These are phyloP conservation scores for Noctilio leporinus DNA, from an alignment of 2,113 vertebrate species.

Conservation along the genomic window DNA sequence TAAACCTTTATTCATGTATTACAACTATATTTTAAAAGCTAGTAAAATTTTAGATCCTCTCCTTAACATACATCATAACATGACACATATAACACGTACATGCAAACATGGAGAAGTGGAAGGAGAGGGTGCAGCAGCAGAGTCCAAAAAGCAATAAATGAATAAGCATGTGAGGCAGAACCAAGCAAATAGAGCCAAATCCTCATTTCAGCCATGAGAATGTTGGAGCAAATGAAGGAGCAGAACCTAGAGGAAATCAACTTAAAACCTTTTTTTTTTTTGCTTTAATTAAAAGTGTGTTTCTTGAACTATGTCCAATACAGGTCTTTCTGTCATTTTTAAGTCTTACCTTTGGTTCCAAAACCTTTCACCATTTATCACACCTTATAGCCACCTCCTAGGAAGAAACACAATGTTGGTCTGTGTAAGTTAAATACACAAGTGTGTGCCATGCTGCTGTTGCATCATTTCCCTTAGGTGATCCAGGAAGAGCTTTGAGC, in stretches of 20 bases:
- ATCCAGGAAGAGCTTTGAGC: constrained; percentile 46
- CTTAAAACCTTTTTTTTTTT: not conserved
- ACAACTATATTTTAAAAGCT: not conserved
- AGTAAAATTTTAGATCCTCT: not conserved
- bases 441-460: not conserved
- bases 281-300: constrained; percentile 57
- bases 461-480: constrained; percentile 52
- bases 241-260: constrained; percentile 8
- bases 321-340: constrained; percentile 44
- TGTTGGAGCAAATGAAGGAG: not conserved
- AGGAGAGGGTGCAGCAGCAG: not conserved
- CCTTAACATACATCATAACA: not conserved
- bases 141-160: not conserved
- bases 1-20: not conserved
- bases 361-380: constrained; percentile 50
- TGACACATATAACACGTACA: too few species aligned
- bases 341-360: constrained; percentile 29
- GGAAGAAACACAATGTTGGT: constrained; percentile 50
- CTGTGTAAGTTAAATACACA: not conserved
- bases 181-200: not conserved
- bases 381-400: not conserved
- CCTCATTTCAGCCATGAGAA: not conserved
- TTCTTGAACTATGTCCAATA: constrained; percentile 55
- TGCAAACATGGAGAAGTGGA: fast-evolving
- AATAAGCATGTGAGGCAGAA: not conserved